A percentile compares a stretch with the other conserved stretches of the same genome.
Evolutionary conservation across 2,797 vertebrate species (phyloP).

Genomic region (Molossus molossus): DNA sequence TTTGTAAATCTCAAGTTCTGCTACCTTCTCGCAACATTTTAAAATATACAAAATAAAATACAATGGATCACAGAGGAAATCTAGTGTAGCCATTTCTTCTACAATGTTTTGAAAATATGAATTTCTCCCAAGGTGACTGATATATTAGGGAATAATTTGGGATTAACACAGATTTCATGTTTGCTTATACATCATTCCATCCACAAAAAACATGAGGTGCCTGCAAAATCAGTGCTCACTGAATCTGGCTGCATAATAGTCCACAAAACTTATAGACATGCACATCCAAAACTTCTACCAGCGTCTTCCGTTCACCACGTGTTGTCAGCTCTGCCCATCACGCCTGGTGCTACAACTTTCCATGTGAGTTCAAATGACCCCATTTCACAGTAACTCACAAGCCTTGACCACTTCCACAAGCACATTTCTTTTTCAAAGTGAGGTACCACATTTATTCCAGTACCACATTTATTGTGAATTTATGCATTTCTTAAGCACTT

Average conservation of each 20-base stretch:
- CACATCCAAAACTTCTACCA: background rate
- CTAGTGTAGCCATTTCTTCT: background rate
- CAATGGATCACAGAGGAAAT: background rate
- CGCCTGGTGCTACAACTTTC: background rate
- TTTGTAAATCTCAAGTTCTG: background rate
- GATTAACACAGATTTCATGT: background rate
- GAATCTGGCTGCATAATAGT: background rate
- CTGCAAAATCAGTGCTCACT: background rate
- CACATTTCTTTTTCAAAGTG: background rate
- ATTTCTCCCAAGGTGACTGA: background rate
- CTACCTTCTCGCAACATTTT: background rate
- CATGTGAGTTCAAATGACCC: background rate
- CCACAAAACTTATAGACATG: background rate
- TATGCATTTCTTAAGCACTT: conserved; percentile 32
- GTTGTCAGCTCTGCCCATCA: background rate
- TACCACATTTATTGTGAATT: background rate
- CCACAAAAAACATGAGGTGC: background rate
- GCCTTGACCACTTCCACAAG: background rate
- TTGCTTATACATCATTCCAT: background rate
- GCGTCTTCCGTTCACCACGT: background rate
- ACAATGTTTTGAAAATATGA: background rate
- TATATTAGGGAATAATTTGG: background rate
- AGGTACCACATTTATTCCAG: background rate
- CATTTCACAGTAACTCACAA: background rate
- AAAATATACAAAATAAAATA: conserved; percentile 33